Evolutionary conservation across 2,888 invertebrate genomes (phyloP).

Genomic region (Ophraella communa): DNA sequence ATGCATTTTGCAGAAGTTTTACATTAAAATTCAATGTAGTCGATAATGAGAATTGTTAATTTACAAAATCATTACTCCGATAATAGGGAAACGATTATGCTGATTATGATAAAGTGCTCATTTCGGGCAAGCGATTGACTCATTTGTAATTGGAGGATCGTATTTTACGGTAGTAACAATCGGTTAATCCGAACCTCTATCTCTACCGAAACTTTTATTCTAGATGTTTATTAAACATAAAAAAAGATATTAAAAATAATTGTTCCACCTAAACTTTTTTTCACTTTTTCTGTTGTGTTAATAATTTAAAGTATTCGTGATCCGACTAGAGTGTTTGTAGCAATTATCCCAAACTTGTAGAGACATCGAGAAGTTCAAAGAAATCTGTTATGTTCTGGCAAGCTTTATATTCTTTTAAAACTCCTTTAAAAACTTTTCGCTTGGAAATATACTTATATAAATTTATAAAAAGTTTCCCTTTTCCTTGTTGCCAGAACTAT

Average conservation of each 20-base stretch:
- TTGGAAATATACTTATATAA: conserved; percentile 21
- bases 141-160: background rate
- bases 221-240: no score
- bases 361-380: background rate
- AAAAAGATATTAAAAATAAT: no score
- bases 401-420: background rate
- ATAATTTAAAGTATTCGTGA: background rate
- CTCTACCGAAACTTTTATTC: no score
- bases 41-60: background rate
- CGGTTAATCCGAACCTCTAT: background rate
- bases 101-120: background rate
- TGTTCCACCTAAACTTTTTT: background rate
- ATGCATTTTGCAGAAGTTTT: background rate
- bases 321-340: background rate
- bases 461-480: conserved; percentile 19
- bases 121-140: background rate
- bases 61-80: background rate
- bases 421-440: conserved; percentile 6
- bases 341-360: background rate
- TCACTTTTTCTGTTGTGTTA: background rate
- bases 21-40: background rate
- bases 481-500: conserved; percentile 20
- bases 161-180: background rate
- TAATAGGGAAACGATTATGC: background rate
- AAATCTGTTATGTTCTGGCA: background rate